Conservation (phyloP, 1,140 invertebrate genomes). For the Bacillus rossius region DNA sequence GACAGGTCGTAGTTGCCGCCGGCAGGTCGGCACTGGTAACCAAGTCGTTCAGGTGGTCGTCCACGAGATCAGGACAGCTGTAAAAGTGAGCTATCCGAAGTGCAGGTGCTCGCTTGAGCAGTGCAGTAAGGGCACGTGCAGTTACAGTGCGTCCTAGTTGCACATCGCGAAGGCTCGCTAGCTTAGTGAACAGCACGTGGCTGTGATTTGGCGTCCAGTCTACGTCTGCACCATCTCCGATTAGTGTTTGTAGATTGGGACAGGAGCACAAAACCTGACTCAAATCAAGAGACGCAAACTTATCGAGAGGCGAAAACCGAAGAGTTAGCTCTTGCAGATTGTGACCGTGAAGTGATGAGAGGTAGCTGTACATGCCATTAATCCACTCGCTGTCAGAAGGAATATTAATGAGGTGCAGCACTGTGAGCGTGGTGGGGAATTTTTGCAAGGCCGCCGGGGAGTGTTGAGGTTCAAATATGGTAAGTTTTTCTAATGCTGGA, state of each 20-base stretch:
- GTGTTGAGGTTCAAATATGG: slow-evolving; percentile 43
- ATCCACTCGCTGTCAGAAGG: slow-evolving; percentile 40
- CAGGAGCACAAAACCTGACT: slow-evolving; percentile 37
- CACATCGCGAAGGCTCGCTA: slow-evolving; percentile 36
- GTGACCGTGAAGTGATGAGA: slow-evolving; percentile 36
- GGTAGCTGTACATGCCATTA: slow-evolving; percentile 39
- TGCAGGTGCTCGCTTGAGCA: slow-evolving; percentile 38
- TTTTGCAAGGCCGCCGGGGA: slow-evolving; percentile 38
- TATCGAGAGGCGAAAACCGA: slow-evolving; percentile 33
- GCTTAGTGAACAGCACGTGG: slow-evolving; percentile 22
- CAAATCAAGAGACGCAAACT: slow-evolving; percentile 36
- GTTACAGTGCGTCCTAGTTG: slow-evolving; percentile 40
- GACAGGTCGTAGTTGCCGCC: slow-evolving; percentile 1
- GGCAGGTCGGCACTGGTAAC: slow-evolving; percentile 9
- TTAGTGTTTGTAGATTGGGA: slow-evolving; percentile 37
- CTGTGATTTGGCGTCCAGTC: slow-evolving; percentile 33
- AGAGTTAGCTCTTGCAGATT: slow-evolving; percentile 39
- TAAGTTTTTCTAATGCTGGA: slow-evolving; percentile 40
- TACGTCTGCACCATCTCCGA: slow-evolving; percentile 37
- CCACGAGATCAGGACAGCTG: slow-evolving; percentile 42
- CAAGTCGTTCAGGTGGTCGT: slow-evolving; percentile 35
- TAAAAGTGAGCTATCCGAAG: slow-evolving; percentile 40
- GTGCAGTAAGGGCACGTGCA: slow-evolving; percentile 35
- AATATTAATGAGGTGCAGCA: slow-evolving; percentile 41
- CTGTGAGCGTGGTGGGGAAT: slow-evolving; percentile 38